Evolutionary conservation across 2,797 vertebrate species (phyloP).

Genomic region (Babyrousa celebensis): DNA sequence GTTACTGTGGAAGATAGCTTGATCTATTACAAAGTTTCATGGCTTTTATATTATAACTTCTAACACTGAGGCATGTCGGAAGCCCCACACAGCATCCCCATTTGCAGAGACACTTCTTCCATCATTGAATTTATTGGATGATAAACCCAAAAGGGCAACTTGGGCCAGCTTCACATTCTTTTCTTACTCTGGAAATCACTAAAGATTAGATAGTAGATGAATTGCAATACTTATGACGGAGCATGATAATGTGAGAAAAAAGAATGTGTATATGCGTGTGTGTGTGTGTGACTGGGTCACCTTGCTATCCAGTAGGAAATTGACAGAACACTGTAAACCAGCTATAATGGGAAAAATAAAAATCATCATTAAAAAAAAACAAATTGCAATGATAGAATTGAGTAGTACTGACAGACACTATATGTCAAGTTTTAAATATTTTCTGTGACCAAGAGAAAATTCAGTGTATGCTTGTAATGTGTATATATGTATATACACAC

Average conservation of each 20-base stretch:
- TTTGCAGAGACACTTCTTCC: not conserved
- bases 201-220: not conserved
- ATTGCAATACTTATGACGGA: not conserved
- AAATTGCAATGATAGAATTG: not conserved
- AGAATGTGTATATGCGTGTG: too few species aligned
- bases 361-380: too few species aligned
- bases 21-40: not conserved
- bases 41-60: not conserved
- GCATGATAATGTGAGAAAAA: too few species aligned
- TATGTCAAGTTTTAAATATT: constrained; percentile 3
- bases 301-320: too few species aligned
- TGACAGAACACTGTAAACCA: too few species aligned
- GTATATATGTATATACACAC: not conserved
- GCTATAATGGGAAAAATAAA: too few species aligned
- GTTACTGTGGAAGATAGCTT: not conserved
- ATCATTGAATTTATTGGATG: not conserved
- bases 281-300: too few species aligned
- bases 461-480: too few species aligned
- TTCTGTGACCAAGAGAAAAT: not conserved
- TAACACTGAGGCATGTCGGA: not conserved
- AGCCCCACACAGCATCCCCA: not conserved
- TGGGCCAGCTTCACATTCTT: not conserved
- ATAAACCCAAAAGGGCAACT: not conserved
- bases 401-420: not conserved
- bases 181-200: not conserved